These are phyloP conservation scores for Hassar affinis DNA, from an alignment of 2,113 vertebrate species.

Conservation along the genomic window DNA sequence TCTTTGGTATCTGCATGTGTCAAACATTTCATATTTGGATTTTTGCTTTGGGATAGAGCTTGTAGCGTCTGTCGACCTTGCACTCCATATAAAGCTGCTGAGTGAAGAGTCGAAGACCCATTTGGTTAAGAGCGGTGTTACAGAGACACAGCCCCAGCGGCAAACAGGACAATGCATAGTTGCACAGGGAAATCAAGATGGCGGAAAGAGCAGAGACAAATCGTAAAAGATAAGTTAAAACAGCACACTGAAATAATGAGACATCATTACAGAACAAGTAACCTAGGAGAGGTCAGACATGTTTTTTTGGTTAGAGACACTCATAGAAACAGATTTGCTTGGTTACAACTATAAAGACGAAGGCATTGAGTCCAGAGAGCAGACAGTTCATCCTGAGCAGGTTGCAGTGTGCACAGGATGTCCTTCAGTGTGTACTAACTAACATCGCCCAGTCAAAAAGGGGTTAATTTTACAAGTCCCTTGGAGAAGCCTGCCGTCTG, in stretches of 20 bases:
- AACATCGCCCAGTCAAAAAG: conserved; percentile 82
- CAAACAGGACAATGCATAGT: conserved; percentile 96
- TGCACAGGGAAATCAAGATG: conserved; percentile 71
- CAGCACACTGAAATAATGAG: conserved; percentile 44
- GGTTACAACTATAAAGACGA: conserved; percentile 38
- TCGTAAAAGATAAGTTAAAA: conserved; percentile 63
- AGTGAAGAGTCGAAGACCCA: conserved; percentile 75
- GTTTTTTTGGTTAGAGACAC: conserved; percentile 21
- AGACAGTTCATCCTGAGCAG: conserved; percentile 75
- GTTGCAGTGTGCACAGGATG: conserved; percentile 80
- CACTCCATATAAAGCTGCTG: conserved; percentile 89
- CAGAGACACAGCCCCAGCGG: conserved; percentile 83
- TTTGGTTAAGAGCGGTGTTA: conserved; percentile 70
- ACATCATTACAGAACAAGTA: conserved; percentile 22
- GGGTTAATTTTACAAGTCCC: conserved; percentile 71
- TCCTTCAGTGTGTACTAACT: conserved; percentile 83
- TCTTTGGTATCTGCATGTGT: conserved; percentile 99
- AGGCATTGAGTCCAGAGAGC: conserved; percentile 43
- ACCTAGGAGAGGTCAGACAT: conserved; percentile 23
- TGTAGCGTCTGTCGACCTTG: conserved; percentile 86
- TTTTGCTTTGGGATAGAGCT: conserved; percentile 99
- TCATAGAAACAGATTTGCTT: conserved; percentile 38
- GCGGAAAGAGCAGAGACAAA: conserved; percentile 66
- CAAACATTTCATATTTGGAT: conserved; percentile 99
- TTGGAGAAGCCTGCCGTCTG: conserved; percentile 81